Base-by-base conservation (phyloP, 2,888 invertebrate genomes). In the Tridacna crocea region DNA sequence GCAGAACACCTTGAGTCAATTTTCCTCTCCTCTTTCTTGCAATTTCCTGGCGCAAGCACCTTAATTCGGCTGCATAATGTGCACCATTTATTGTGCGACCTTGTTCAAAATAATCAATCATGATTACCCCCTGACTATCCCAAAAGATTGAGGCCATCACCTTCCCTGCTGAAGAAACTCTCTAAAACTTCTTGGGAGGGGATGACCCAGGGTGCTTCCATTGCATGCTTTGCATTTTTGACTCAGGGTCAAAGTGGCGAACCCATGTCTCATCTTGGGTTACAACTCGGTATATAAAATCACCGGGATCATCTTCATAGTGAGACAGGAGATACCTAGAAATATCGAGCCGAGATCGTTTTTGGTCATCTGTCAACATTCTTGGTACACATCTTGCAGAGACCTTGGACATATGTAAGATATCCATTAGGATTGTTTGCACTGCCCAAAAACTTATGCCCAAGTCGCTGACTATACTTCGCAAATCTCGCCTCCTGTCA, bases 401-500 rank as follows among this genome's bases (percentile, higher is more conserved):
- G n/a, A n/a, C n/a, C n/a, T n/a, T n/a, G n/a, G n/a, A n/a, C n/a
- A n/a, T n/a, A n/a, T n/a, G n/a, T n/a, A n/a, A n/a, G n/a, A n/a
- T n/a, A n/a, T n/a, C n/a, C n/a, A n/a, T n/a, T n/a, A n/a, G n/a
- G n/a, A 51, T 13, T 11, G 17, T 13, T 17, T 51, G 51, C 17
- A 51, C 51, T 13, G 63, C 60, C n/a, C 48, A 65, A 24, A 73
- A 73, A 55, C 51, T 66, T 3, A 73, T 63, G 74, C 46, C 13
- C 46, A 58, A 46, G 19, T n/a, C n/a, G n/a, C n/a, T n/a, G n/a
- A n/a, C n/a, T n/a, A n/a, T n/a, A n/a, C n/a, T n/a, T n/a, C n/a
- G n/a, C n/a, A n/a, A n/a, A n/a, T n/a, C n/a, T n/a, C n/a, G n/a
- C n/a, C n/a, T n/a, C n/a, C n/a, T n/a, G n/a, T n/a, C n/a, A n/a